Evolutionary conservation across 2,113 vertebrate genomes (phyloP), one percentile per base, ranked within the genome.

Genomic region (Dryoscopus gambensis): DNA sequence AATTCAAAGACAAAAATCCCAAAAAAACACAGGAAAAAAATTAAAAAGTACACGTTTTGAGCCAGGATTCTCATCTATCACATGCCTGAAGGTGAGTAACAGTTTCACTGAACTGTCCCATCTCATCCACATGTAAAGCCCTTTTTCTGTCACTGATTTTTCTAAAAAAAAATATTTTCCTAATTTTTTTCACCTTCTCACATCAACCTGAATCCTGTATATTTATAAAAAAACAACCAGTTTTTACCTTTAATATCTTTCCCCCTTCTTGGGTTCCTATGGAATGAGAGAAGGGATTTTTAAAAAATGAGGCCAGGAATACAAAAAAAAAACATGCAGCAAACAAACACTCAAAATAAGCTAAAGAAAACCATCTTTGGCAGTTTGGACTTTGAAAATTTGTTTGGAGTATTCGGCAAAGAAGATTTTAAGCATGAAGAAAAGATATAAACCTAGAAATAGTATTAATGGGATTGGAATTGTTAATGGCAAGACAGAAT

Each of bases 31-130:
- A 76, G 15, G 9, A 16, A 84, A 71, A 71, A 81, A 57, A 27
- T 1, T 6, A 7, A n/a, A 71, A 57, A 8, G 33, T 9, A 19
- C 1, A 21, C 0, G 0, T 55, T 60, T 47, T 18, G 5, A 70
- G 20, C 8, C 44, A 82, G 24, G 33, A 84, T 46, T 74, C 47
- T 59, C 14, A 46, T 3, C 13, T 21, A 13, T 19, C 15, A 4
- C 11, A 21, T 55, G n/a, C n/a, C 39, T 67, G 14, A 28, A 67
- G 79, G 7, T 28, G 50, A 80, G 37, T 27, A 85, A 84, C 21
- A 9, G 31, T 77, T 89, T 59, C 46, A 40, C 18, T 42, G 42
- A 82, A 50, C 21, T 39, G 6, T 33, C 52, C 75, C 46, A 57
- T 31, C 46, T 60, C 33, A 68, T 7, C 21, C 31, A 30, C 2